A percentile compares a stretch with the other conserved stretches of the same genome.
phyloP scores from a whole-genome alignment of 2,113 vertebrate genomes.

The Rhea pennata region DNA sequence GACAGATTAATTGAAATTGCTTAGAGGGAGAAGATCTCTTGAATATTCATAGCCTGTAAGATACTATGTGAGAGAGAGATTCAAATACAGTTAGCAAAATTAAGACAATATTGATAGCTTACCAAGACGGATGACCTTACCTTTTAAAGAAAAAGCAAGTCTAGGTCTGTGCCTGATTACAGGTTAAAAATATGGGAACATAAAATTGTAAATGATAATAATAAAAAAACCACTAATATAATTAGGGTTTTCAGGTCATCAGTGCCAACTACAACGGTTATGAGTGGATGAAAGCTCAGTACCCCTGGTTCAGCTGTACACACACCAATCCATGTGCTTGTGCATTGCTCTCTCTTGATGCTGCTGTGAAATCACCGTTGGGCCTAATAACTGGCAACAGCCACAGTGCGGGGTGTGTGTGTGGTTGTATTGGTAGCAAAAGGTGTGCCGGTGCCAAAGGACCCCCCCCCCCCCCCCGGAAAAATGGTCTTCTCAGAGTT shows the following conservation, averaged over 20 bases:
- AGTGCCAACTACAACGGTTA: background rate
- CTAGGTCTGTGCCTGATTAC: background rate
- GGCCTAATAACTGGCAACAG: background rate
- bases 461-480: background rate
- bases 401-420: background rate
- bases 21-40: background rate
- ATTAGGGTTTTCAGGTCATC: background rate
- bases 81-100: background rate
- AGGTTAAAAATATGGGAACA: background rate
- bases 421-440: background rate
- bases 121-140: background rate
- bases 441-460: fast-evolving
- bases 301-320: background rate
- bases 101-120: background rate
- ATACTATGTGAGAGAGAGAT: background rate
- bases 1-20: constrained; percentile 8
- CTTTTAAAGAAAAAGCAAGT: background rate
- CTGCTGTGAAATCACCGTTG: background rate
- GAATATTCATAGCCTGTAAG: background rate
- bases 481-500: background rate
- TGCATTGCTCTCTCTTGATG: background rate
- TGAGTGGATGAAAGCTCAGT: background rate
- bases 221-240: background rate
- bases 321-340: background rate
- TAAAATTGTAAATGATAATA: background rate